These are phyloP conservation scores for Elaphurus davidianus DNA, from an alignment of 2,113 vertebrate genomes.

Conservation along the genomic window DNA sequence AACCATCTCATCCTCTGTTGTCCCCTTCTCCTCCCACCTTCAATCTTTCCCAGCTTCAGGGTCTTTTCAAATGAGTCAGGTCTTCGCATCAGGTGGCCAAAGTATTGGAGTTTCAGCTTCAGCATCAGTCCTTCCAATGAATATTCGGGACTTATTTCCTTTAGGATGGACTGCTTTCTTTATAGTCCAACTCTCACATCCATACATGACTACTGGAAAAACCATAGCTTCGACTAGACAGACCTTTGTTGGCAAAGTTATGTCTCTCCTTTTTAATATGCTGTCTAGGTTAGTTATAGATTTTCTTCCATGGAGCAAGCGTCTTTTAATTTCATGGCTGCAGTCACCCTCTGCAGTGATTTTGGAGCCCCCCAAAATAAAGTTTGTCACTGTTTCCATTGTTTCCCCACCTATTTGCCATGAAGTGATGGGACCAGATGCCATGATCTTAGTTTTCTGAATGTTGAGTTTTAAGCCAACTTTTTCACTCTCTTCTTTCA, in stretches of 20 bases:
- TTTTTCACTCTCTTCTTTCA: not conserved
- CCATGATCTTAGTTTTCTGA: not conserved
- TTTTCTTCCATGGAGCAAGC: not conserved
- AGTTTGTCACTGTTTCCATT: not conserved
- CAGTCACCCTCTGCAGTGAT: not conserved
- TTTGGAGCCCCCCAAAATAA: rapidly evolving
- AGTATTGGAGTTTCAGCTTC: not conserved
- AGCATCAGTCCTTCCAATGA: not conserved
- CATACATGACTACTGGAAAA: not conserved
- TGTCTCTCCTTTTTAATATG: not conserved
- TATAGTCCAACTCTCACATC: not conserved
- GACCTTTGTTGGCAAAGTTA: not conserved
- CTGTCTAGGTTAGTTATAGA: not conserved
- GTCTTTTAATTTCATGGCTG: not conserved
- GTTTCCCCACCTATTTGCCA: not conserved
- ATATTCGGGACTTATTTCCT: not conserved
- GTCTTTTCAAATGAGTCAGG: not conserved
- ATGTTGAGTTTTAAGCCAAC: not conserved
- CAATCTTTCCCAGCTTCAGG: not conserved
- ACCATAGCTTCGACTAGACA: not conserved
- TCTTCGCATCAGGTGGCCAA: not conserved
- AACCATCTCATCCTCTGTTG: not conserved
- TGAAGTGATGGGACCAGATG: not conserved
- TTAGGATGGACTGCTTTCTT: not conserved
- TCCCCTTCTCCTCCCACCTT: not conserved